Conservation (phyloP, 1,140 invertebrate species). For the Anoplophora glabripennis region DNA sequence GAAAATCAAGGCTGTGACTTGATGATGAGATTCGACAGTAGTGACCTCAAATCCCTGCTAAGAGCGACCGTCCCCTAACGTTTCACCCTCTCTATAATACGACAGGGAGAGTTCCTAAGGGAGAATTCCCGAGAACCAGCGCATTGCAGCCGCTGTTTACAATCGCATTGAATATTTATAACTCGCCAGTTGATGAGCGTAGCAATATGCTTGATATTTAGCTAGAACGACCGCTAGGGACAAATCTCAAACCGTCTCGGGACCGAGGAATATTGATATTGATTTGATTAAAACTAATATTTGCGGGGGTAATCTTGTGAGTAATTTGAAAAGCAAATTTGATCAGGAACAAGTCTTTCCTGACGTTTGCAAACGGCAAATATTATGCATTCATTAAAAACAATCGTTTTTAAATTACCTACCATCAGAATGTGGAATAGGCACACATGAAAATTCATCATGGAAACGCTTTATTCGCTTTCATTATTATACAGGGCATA, state of each 20-base stretch:
- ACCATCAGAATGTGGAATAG: too few species aligned
- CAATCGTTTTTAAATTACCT: constrained; percentile 17
- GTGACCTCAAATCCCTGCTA: constrained; percentile 46
- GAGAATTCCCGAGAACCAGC: constrained; percentile 19
- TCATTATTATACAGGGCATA: too few species aligned
- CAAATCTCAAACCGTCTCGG: background rate
- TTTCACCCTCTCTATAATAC: constrained; percentile 20
- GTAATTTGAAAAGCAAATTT: constrained; percentile 48
- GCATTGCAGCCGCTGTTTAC: constrained; percentile 42
- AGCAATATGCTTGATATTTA: constrained; percentile 43
- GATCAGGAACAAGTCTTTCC: constrained; percentile 11
- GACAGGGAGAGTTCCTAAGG: constrained; percentile 15
- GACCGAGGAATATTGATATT: constrained; percentile 36
- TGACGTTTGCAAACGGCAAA: too few species aligned
- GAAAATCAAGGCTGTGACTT: constrained; percentile 44
- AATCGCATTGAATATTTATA: constrained; percentile 49
- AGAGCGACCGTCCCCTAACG: constrained; percentile 27
- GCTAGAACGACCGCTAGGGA: constrained; percentile 32
- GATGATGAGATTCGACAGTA: constrained; percentile 45
- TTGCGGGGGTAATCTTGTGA: constrained; percentile 47
- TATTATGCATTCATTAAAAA: constrained; percentile 3
- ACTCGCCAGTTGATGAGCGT: constrained; percentile 49
- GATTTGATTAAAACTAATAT: constrained; percentile 50
- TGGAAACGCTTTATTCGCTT: too few species aligned
- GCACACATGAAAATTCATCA: too few species aligned